Base-by-base conservation (phyloP, 2,113 vertebrate species). In the Tricholaema leucomelas region DNA sequence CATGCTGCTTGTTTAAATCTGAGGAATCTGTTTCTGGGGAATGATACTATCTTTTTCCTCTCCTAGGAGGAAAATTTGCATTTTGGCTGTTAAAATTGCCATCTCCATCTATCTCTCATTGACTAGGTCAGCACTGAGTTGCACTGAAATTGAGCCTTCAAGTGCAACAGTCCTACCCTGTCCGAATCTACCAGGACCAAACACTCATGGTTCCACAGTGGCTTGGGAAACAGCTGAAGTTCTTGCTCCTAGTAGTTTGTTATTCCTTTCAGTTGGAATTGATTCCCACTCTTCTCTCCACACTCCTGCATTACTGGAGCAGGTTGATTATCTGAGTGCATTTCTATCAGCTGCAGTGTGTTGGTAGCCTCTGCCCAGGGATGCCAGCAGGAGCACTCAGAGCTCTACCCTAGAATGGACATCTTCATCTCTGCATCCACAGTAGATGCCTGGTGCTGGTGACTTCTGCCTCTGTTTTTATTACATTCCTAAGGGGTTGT, bases 11-110 rank as follows among this genome's bases (percentile, higher is more conserved):
- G 44, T 73, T 87, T 89, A 91, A 91, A 87, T 31, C 24, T 56
- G 38, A 42, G 28, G n/a, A 82, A 65, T 82, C 85, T 59, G 13
- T 65, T 94, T 90, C 77, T 48, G 0, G 6, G 65, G 28, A 89
- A 66, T 73, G 3, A 74, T 85, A 77, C 10, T 38, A 31, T 84
- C 72, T 88, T 30, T 79, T 81, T 90, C 73, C 48, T 82, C 17
- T 79, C 17, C 15, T 67, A 85, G 36, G 27, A 28, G 55, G 38
- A 52, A 60, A 24, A 85, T 76, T 48, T 76, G 38, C 23, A 28
- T 71, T 91, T 89, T 91, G 87, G 65, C 46, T 55, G 44, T 69
- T 91, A 63, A 85, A 81, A 60, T 77, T 19, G 19, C 38, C 16
- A 12, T 63, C 33, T 75, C 60, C 8, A 14, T 86, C 38, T 71